Evolutionary conservation across 2,797 vertebrate species (phyloP).

Genomic region (Mormyrops attenuatus): DNA sequence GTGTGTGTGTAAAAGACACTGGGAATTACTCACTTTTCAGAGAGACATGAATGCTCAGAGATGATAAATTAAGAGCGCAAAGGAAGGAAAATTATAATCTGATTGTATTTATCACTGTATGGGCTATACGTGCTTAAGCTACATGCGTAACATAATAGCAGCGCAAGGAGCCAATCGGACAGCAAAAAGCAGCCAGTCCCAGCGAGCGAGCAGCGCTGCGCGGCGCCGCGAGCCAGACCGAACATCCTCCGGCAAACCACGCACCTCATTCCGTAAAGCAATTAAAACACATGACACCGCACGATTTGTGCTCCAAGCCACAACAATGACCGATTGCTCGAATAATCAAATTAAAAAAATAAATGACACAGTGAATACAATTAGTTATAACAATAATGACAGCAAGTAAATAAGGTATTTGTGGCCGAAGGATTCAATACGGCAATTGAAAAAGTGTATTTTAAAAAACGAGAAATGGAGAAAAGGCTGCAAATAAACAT

Average conservation of each 20-base stretch:
- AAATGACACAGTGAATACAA: not conserved
- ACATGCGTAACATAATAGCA: not conserved
- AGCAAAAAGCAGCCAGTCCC: not conserved
- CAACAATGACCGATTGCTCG: not conserved
- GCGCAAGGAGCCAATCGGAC: not conserved
- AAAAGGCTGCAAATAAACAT: not conserved
- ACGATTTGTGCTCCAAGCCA: not conserved
- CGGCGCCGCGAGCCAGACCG: not conserved
- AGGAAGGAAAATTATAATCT: conserved; percentile 6
- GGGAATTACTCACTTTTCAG: not conserved
- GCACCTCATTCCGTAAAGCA: not conserved
- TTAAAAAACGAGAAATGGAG: not conserved
- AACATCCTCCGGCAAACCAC: not conserved
- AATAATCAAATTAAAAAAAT: not conserved
- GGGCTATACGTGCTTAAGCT: conserved; percentile 13
- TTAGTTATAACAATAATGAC: not conserved
- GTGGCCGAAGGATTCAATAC: not conserved
- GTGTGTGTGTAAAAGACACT: conserved; percentile 17
- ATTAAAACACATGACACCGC: not conserved
- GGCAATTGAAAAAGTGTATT: not conserved
- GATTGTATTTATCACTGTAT: conserved; percentile 23
- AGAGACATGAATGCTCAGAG: conserved; percentile 20
- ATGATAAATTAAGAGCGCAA: conserved; percentile 18
- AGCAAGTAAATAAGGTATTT: not conserved
- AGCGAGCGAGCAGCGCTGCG: not conserved